Conservation (phyloP, 2,888 invertebrate species). For the Lacanobia oleracea region DNA sequence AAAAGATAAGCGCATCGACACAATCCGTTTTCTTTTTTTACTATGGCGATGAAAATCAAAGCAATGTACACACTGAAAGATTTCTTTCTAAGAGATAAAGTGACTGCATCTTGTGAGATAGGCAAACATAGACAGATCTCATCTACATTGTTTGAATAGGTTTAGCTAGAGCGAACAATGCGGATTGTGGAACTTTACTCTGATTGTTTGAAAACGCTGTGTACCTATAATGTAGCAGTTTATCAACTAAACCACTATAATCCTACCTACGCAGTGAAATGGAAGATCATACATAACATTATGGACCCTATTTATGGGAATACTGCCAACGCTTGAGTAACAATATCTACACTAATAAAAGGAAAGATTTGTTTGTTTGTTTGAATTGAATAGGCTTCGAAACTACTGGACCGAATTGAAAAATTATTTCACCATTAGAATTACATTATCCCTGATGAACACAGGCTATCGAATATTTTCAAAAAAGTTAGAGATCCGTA, state of each 20-base stretch:
- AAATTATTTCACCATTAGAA: no score
- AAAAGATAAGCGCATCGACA: not conserved
- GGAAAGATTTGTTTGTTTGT: no score
- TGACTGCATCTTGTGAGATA: not conserved
- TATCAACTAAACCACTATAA: not conserved
- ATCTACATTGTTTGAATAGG: slow-evolving; percentile 5
- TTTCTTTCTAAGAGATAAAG: not conserved
- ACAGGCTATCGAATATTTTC: no score
- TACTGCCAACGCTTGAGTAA: no score
- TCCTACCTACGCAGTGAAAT: no score
- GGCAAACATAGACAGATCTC: slow-evolving; percentile 14
- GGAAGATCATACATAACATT: not conserved
- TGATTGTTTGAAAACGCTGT: slow-evolving; percentile 14
- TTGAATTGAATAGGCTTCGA: no score
- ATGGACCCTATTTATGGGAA: not conserved
- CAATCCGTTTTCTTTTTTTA: not conserved
- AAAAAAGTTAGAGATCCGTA: no score
- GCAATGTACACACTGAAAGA: slow-evolving; percentile 8
- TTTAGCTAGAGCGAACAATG: not conserved
- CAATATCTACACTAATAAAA: no score
- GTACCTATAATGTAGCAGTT: not conserved
- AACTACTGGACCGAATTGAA: no score
- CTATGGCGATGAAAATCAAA: slow-evolving; percentile 16
- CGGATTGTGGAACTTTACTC: not conserved
- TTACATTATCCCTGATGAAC: no score